phyloP scores from a whole-genome alignment of 2,888 invertebrate species.

The Mamestra brassicae region DNA sequence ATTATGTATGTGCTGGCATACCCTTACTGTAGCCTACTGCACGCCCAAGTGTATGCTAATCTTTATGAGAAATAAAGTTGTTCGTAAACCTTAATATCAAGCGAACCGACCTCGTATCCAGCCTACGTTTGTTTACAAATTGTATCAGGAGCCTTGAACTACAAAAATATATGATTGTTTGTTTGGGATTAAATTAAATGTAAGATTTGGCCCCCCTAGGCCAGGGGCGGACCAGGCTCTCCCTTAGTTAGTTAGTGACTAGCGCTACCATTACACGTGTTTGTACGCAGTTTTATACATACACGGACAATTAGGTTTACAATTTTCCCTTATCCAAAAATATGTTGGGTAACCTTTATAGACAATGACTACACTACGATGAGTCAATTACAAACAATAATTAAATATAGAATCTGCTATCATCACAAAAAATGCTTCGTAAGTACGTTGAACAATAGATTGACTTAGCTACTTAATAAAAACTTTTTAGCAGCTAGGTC shows the following conservation, averaged over 20 bases:
- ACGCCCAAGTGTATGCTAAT: too few relatives aligned
- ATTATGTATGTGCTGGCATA: too few relatives aligned
- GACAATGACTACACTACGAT: not conserved
- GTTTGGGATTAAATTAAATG: too few relatives aligned
- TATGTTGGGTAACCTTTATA: not conserved
- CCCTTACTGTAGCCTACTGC: too few relatives aligned
- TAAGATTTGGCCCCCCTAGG: not conserved
- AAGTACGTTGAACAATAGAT: not conserved
- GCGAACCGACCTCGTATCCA: too few relatives aligned
- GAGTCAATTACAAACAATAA: constrained; percentile 1
- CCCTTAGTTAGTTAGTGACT: not conserved
- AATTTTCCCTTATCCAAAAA: not conserved
- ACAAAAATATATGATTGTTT: too few relatives aligned
- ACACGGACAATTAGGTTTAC: not conserved
- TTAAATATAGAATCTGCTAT: constrained; percentile 5
- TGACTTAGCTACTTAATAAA: not conserved
- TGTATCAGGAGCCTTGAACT: too few relatives aligned
- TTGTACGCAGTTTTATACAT: not conserved
- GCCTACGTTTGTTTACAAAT: too few relatives aligned
- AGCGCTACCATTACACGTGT: not conserved
- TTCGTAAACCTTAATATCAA: too few relatives aligned
- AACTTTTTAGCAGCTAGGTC: not conserved
- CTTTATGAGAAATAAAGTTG: too few relatives aligned
- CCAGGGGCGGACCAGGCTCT: not conserved
- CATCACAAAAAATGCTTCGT: constrained; percentile 13